Base-by-base conservation (phyloP, 1,140 invertebrate genomes). In the Zaprionus kolodkinae region DNA sequence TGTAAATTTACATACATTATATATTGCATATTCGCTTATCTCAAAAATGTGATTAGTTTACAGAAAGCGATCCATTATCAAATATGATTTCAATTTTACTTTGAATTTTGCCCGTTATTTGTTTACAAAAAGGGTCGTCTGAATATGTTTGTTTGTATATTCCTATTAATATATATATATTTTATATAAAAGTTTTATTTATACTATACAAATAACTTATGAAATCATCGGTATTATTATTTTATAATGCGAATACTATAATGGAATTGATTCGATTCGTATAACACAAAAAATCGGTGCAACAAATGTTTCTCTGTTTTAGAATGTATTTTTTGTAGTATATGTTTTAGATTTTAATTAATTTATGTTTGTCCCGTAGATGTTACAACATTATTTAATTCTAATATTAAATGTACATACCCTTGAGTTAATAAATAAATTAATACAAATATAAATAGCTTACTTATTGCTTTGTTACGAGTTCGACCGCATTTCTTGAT, bases 221-320 rank as follows among this genome's bases (percentile, higher is more conserved):
- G 69, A 89, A 81, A 79, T 89, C 72, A 38, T 79, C 71, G 86
- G 85, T 88, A 88, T 88, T 88, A 88, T 88, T 89, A 85, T 78
- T 83, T 85, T 90, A 65, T 85, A 79, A 84, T 75, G 68, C 59
- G 54, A 75, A 71, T 72, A 72, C 68, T 89, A 67, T 65, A 78
- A 78, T 81, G 85, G 81, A 89, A 90, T 85, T 90, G 86, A 88
- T 75, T 75, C 40, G 86, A 88, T 74, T 69, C 36, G 56, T 72
- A 15, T 45, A 45, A 45, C 66, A 36, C 61, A 62, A 56, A 57
- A 17, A 64, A 75, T 45, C 30, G 55, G 64, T 71, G 68, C 66
- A 76, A 64, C 30, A 64, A 68, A 36, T 79, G 40, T 63, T 57
- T 48, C 54, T 48, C 72, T 71, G 55, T 61, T 79, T 38, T 74